Evolutionary conservation across 2,888 invertebrate genomes (phyloP), one percentile per base, ranked within the genome.

Genomic region (Acronicta aceris): DNA sequence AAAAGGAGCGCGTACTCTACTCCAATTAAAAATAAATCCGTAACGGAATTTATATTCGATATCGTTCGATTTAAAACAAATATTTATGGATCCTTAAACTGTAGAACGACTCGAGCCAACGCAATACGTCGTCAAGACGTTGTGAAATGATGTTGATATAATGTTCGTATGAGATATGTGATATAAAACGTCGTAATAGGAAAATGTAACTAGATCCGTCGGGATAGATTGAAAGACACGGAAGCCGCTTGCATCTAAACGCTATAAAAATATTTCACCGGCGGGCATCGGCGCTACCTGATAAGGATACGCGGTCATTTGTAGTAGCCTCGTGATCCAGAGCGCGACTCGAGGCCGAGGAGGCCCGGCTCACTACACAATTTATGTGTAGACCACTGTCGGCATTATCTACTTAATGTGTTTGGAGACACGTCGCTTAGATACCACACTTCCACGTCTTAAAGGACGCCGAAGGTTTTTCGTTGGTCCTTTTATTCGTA

Each of bases 221-320:
- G 59, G 57, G 58, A 55, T 51, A 51, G 65, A 65, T 67, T 81
- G 84, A 86, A 83, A 86, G 85, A 87, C 84, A 83, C 91, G 88
- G 91, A 90, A 92, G 92, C 90, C 87, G 85, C 86, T 55, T 87
- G 84, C 82, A 83, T 88, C 85, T 75, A 87, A 88, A 87, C 81
- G 83, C 88, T 86, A 91, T 92, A 91, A 92, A 93, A 91, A 92
- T 92, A 91, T 89, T 92, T 92, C 89, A 92, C 88, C 81, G 85
- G 85, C 85, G 81, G 86, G 85, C 86, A 85, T 86, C 88, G 83
- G 81, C 74, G 90, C 92, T 93, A 92, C 92, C 90, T 91, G 92
- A 92, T 92, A 93, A 91, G 89, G 89, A 87, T 91, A 92, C 90
- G 90, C 89, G 85, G 88, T 89, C 89, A 87, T 91, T 92, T 90